Conservation (phyloP, 2,113 vertebrate genomes). For the Oreotrochilus melanogaster region DNA sequence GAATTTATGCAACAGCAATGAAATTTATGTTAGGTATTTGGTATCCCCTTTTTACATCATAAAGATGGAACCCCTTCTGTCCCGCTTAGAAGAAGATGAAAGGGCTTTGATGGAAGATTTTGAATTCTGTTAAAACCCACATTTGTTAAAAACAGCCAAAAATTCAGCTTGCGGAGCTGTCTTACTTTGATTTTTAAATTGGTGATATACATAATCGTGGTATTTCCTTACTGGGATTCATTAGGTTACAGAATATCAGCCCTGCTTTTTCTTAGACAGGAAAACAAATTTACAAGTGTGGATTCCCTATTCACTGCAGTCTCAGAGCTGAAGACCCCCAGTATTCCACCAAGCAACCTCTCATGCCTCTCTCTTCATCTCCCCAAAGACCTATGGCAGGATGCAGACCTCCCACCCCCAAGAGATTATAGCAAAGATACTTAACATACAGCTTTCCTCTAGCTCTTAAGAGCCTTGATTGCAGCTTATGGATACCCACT, state of each 20-base stretch:
- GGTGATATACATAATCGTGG: neutral
- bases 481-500: constrained; percentile 59
- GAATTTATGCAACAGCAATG: neutral
- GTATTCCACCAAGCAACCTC: neutral
- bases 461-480: constrained; percentile 50
- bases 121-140: neutral
- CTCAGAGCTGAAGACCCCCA: neutral
- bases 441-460: constrained; percentile 50
- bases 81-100: neutral
- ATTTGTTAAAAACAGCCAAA: neutral
- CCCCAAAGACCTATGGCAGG: neutral
- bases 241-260: neutral
- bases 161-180: neutral
- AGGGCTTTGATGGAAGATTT: neutral
- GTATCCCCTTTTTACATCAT: neutral
- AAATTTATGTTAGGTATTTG: neutral
- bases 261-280: neutral
- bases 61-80: neutral
- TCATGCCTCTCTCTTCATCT: neutral
- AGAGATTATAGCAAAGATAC: constrained; percentile 14
- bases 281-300: neutral
- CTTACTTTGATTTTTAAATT: neutral
- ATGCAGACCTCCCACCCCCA: neutral
- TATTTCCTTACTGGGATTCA: neutral
- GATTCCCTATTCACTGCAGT: neutral